A percentile compares a stretch with the other conserved stretches of the same genome.
phyloP scores from a whole-genome alignment of 2,113 vertebrate species.

The Phycodurus eques region DNA sequence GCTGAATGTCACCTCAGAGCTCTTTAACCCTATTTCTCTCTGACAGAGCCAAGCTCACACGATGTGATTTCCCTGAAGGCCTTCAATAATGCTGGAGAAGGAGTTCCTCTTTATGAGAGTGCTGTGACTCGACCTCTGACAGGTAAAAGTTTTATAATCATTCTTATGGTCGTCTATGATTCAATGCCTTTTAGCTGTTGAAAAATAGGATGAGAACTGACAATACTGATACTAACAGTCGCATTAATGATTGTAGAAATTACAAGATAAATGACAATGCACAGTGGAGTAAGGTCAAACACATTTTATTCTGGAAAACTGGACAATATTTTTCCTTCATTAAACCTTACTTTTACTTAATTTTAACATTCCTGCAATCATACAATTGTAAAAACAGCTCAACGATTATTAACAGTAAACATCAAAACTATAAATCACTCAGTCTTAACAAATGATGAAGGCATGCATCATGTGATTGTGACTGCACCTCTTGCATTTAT shows the following conservation, averaged over 20 bases:
- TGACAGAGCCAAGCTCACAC: conserved; percentile 91
- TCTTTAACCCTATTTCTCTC: conserved; percentile 15
- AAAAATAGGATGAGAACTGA: background rate
- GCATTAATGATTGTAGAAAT: background rate
- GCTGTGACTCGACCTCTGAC: conserved; percentile 90
- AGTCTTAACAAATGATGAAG: too few species aligned
- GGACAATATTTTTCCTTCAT: too few species aligned
- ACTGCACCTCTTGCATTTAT: too few species aligned
- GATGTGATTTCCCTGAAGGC: conserved; percentile 97
- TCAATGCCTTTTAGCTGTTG: background rate
- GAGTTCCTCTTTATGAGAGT: conserved; percentile 93
- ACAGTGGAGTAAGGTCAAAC: background rate
- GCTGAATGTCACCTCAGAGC: background rate
- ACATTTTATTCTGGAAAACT: too few species aligned
- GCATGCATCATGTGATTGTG: too few species aligned
- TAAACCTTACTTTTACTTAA: too few species aligned
- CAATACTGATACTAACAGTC: background rate
- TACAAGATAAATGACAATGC: background rate
- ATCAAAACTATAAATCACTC: too few species aligned
- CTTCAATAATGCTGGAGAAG: conserved; percentile 93
- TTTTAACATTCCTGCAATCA: background rate
- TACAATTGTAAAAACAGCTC: background rate
- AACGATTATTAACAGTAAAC: too few species aligned
- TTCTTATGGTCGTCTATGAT: background rate
- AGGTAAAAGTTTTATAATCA: conserved; percentile 74